These are phyloP conservation scores for Halisarca cf. caerulea DNA, from an alignment of 37 sponge, comb jelly and placozoan genomes.

Conservation along the genomic window DNA sequence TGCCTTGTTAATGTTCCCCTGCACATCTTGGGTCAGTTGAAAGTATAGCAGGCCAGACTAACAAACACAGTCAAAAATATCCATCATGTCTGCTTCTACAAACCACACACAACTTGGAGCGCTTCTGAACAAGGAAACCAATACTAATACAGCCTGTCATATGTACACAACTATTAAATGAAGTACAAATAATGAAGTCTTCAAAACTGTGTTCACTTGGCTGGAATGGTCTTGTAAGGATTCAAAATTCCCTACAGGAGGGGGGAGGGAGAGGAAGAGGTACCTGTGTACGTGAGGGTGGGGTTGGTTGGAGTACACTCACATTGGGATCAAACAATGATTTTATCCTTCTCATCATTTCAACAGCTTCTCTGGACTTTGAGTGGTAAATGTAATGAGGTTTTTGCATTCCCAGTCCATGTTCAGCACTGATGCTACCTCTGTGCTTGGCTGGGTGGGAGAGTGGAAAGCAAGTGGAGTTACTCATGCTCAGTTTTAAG, in stretches of 20 bases:
- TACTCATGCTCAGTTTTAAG: too few relatives aligned
- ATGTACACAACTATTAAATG: too few relatives aligned
- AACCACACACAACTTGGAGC: too few relatives aligned
- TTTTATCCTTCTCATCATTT: constrained; percentile 86
- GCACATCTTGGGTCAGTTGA: too few relatives aligned
- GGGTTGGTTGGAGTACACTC: background rate
- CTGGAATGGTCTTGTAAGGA: constrained; percentile 85
- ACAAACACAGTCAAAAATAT: too few relatives aligned
- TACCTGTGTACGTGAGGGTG: background rate
- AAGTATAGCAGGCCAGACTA: too few relatives aligned
- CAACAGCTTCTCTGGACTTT: constrained; percentile 65
- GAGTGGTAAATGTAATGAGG: constrained; percentile 86
- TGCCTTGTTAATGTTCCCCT: too few relatives aligned
- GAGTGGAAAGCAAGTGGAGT: too few relatives aligned
- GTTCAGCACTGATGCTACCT: constrained; percentile 98
- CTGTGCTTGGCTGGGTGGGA: constrained; percentile 46
- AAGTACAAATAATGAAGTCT: too few relatives aligned
- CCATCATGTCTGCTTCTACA: too few relatives aligned
- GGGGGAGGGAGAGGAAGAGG: background rate
- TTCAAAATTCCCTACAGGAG: constrained; percentile 75
- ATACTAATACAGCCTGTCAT: too few relatives aligned
- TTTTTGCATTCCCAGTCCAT: constrained; percentile 95
- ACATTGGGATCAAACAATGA: constrained; percentile 85
- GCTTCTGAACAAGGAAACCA: too few relatives aligned
- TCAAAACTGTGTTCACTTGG: background rate